A percentile compares a stretch with the other conserved stretches of the same genome.
Conservation (phyloP, 2,113 vertebrate species). For the Alligator mississippiensis region DNA sequence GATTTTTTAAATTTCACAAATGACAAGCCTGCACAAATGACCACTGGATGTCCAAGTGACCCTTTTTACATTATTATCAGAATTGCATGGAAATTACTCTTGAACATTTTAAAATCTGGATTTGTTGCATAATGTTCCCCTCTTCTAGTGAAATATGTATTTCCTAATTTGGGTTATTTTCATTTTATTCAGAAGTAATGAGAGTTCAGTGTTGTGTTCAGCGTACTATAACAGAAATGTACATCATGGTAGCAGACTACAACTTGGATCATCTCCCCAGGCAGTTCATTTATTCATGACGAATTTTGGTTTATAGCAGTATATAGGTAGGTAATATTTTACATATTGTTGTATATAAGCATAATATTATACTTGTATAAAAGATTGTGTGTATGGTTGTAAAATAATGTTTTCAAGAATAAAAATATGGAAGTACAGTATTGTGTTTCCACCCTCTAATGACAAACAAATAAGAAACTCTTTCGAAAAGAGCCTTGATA, state of each 20-base stretch:
- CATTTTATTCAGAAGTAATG: not conserved
- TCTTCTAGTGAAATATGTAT: not conserved
- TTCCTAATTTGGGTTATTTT: not conserved
- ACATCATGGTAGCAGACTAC: not conserved
- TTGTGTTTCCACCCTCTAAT: not conserved
- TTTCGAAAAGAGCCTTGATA: not conserved
- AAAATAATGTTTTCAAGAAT: not conserved
- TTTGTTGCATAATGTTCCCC: not conserved
- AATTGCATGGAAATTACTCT: not conserved
- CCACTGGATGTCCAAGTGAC: not conserved
- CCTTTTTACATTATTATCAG: not conserved
- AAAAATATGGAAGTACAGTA: not conserved
- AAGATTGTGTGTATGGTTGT: no score
- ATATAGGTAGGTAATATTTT: not conserved
- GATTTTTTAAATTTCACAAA: not conserved
- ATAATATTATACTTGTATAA: no score
- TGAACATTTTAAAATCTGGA: not conserved
- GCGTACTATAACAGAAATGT: not conserved
- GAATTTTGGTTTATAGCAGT: not conserved
- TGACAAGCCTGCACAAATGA: not conserved
- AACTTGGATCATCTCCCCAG: not conserved
- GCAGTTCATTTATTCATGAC: not conserved
- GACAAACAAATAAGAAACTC: not conserved
- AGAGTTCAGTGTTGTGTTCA: not conserved
- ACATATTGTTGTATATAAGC: not conserved